These are phyloP conservation scores for Seladonia tumulorum DNA, from an alignment of 2,888 invertebrate species.

Conservation along the genomic window DNA sequence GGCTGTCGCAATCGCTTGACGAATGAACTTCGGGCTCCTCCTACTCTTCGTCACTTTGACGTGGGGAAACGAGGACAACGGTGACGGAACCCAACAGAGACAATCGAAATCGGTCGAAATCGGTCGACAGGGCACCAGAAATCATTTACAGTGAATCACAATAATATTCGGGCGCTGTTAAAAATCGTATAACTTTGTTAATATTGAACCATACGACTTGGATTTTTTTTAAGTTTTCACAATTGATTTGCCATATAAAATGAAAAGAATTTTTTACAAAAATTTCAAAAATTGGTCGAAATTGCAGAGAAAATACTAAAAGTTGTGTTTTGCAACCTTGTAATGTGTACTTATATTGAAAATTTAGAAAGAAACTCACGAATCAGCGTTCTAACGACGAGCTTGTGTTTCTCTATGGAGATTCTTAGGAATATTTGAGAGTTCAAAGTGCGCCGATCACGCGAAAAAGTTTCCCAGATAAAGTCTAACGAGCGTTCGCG, in stretches of 20 bases:
- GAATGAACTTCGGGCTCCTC: constrained; percentile 27
- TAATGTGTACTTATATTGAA: no score
- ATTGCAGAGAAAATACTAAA: no score
- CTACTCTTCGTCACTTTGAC: background rate
- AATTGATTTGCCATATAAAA: no score
- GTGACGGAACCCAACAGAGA: background rate
- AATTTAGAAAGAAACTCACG: background rate
- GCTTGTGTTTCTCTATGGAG: background rate
- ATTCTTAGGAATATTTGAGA: background rate
- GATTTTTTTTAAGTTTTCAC: no score
- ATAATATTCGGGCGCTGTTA: no score
- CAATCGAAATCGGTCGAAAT: background rate
- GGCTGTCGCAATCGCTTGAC: constrained; percentile 27
- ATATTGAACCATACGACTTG: no score
- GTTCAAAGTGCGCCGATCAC: background rate
- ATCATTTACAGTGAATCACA: no score
- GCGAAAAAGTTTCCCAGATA: background rate
- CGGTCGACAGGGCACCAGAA: background rate
- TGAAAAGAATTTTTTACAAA: no score
- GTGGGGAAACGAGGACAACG: background rate
- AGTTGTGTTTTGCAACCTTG: no score
- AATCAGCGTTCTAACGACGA: background rate
- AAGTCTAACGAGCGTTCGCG: background rate
- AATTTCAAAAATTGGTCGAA: no score
- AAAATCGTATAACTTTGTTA: no score